Evolutionary conservation across 2,113 vertebrate species (phyloP).

Genomic region (Nycticryphes semicollaris): DNA sequence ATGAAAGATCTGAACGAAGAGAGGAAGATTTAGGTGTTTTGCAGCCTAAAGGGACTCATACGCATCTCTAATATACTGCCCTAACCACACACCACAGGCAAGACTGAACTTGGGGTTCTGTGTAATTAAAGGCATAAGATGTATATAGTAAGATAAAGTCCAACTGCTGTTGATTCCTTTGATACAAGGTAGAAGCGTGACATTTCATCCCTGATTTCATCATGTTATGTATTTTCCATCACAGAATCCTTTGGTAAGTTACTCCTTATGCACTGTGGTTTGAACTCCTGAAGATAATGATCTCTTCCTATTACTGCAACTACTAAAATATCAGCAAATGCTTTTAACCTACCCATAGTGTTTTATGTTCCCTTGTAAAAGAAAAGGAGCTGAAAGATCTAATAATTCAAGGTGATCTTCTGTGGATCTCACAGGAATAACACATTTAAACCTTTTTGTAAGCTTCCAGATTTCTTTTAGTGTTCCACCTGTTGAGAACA

Average conservation of each 20-base stretch:
- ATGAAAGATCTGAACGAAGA: not conserved
- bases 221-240: not conserved
- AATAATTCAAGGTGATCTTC: constrained; percentile 75
- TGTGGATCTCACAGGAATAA: constrained; percentile 84
- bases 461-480: constrained; percentile 80
- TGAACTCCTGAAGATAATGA: not conserved
- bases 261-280: not conserved
- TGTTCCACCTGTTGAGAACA: constrained; percentile 77
- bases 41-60: not conserved
- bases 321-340: not conserved
- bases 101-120: not conserved
- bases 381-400: constrained; percentile 86
- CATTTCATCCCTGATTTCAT: not conserved
- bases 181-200: not conserved
- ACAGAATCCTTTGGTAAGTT: not conserved
- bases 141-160: not conserved
- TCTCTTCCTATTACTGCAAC: not conserved
- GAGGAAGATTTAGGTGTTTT: not conserved
- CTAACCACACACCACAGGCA: not conserved
- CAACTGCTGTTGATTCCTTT: not conserved
- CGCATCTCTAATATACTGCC: not conserved
- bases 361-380: constrained; percentile 81
- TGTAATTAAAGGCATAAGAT: not conserved
- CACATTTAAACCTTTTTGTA: constrained; percentile 74
- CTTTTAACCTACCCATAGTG: constrained; percentile 85